Percentiles rank a stretch among this genome's conserved stretches.
These are phyloP conservation scores for Fragum whitleyi DNA, from an alignment of 2,888 invertebrate species.

Conservation along the genomic window DNA sequence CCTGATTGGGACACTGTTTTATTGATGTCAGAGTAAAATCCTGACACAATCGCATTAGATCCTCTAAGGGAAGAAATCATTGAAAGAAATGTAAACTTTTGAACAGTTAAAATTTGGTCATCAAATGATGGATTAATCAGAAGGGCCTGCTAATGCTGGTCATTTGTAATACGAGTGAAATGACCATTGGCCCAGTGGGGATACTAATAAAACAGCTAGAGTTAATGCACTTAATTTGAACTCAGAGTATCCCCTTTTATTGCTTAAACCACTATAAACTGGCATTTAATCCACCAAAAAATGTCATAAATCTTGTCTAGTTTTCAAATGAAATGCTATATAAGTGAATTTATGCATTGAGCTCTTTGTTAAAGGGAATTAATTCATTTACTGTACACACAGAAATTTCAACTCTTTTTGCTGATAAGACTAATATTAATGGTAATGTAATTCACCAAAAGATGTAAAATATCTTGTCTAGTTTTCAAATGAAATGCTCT, in stretches of 20 bases:
- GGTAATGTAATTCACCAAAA: background rate
- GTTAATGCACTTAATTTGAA: slow-evolving; percentile 4
- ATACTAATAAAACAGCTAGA: background rate
- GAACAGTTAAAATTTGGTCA: too few species aligned
- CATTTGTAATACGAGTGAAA: too few species aligned
- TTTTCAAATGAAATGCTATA: background rate
- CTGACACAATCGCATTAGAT: too few species aligned
- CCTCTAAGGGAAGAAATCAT: too few species aligned
- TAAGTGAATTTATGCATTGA: too few species aligned
- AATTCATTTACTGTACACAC: background rate
- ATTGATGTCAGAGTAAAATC: too few species aligned
- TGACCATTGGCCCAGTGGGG: too few species aligned
- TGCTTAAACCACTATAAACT: background rate
- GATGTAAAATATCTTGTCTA: background rate
- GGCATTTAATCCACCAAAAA: background rate
- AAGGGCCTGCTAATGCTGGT: too few species aligned
- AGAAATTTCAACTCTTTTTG: background rate
- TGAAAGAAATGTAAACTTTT: too few species aligned
- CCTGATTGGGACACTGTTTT: too few species aligned
- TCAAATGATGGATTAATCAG: too few species aligned
- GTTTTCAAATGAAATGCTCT: background rate
- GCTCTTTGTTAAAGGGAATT: too few species aligned
- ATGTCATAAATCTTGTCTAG: background rate
- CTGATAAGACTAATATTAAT: background rate
- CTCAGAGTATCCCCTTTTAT: background rate